Evolutionary conservation across 2,888 invertebrate genomes (phyloP), one percentile per base, ranked within the genome.

Genomic region (Calliscelio sp.): DNA sequence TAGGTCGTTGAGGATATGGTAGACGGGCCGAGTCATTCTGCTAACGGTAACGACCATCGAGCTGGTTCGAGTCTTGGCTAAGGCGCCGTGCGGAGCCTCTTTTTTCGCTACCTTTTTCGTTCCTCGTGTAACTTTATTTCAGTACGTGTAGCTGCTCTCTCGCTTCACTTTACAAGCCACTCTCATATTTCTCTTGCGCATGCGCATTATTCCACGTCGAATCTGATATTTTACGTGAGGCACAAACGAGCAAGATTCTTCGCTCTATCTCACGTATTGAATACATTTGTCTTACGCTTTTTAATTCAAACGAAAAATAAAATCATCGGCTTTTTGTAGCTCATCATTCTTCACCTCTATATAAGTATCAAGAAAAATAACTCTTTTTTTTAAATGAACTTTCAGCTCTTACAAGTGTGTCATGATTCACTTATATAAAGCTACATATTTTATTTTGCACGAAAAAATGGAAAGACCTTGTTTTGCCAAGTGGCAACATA

Each of bases 41-140:
- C 93, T 93, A 93, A 93, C 92, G 93, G 93, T 93, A 93, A 93
- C 92, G 93, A 92, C 90, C 91, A 70, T 85, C 81, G 85, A 87
- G 81, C 68, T 88, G 93, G 93, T 93, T 93, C 89, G 93, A 89
- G 92, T 93, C 93, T 90, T 90, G 88, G 92, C 93, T 93, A 93
- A 91, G 84, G 86, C 87, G 87, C 89, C 89, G 89, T 89, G 91
- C 90, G 89, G 88, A 81, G 63, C 80, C 53, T 55, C 84, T 59
- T 63, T 81, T 74, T 78, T 59, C 70, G 51, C 71, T 46, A 79
- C 82, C 79, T 84, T 83, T 63, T 74, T 82, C 82, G 85, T 75
- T 84, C 83, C 75, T 80, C 81, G 83, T 61, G 71, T 61, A 61
- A 65, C 71, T 80, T 81, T 80, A 79, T 84, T 75, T 81, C 78